phyloP scores from a whole-genome alignment of 2,888 invertebrate genomes.

The Drosophila testacea region DNA sequence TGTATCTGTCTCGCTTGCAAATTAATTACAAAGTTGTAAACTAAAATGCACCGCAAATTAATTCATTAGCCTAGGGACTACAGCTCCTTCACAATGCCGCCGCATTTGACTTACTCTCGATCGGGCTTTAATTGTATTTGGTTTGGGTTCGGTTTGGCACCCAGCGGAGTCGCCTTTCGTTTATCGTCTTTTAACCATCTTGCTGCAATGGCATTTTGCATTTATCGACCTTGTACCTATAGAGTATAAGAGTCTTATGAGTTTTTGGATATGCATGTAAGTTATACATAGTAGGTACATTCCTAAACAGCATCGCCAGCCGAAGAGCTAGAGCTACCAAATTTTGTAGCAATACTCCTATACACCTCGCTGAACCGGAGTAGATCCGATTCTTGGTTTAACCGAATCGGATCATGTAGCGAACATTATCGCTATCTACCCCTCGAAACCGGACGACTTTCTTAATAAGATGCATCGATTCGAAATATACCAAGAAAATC shows the following conservation, averaged over 20 bases:
- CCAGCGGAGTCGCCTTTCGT: constrained; percentile 53
- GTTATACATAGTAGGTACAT: too few species aligned
- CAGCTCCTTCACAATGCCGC: constrained; percentile 1
- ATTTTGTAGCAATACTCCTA: too few species aligned
- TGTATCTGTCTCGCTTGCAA: constrained; percentile 57
- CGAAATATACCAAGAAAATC: too few species aligned
- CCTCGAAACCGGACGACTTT: too few species aligned
- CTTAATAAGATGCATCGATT: too few species aligned
- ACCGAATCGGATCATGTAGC: too few species aligned
- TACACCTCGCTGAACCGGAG: too few species aligned
- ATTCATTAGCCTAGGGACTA: constrained; percentile 59
- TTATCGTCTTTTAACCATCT: constrained; percentile 74
- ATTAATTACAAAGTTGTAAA: constrained; percentile 82
- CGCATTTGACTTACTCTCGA: constrained; percentile 27
- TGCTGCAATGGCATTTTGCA: constrained; percentile 68
- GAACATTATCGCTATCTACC: too few species aligned
- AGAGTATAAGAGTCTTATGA: too few species aligned
- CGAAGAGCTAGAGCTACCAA: too few species aligned
- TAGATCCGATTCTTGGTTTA: too few species aligned
- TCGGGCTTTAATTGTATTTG: constrained; percentile 72
- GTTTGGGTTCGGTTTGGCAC: constrained; percentile 69
- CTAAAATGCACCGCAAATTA: constrained; percentile 75
- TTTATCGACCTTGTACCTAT: constrained; percentile 1
- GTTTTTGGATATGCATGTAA: neutral
- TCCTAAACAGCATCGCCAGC: too few species aligned